Evolutionary conservation across 2,888 invertebrate species (phyloP), one percentile per base, ranked within the genome.

Genomic region (Xiphydria camelus): DNA sequence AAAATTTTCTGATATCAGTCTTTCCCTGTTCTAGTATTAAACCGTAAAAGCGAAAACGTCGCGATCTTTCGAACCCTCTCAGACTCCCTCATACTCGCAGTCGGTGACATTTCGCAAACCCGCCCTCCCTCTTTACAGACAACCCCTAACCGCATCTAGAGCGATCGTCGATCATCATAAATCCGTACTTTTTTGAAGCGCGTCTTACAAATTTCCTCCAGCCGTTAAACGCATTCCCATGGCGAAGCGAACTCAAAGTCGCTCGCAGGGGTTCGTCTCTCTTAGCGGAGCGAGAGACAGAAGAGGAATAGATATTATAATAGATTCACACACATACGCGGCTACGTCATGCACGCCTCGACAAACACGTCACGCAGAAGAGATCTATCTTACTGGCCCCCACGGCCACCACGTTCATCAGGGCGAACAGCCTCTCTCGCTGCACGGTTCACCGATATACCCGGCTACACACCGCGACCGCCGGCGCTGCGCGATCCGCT

Each of bases 351-450:
- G 47, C 48, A n/a, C n/a, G 50, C 41, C 47, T 61, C 55, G 48
- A 60, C 57, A 55, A 59, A 57, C 58, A 55, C 52, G 60, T 64
- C 62, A 64, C 62, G 64, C 50, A 52, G 51, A 41, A 41, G 51
- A 60, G 59, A 63, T 63, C 57, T 49, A 53, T 62, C 64, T 63
- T 59, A 47, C 48, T 38, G 47, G 46, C 49, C 44, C 50, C 45
- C 57, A 57, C 52, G 57, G 53, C 47, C 49, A 45, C 50, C 52
- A 42, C 60, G 60, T 63, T 62, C 62, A 61, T 64, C 63, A 62
- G 52, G 46, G 46, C 55, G 45, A 61, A 61, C 52, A 59, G 52
- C 53, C 51, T 49, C 55, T 53, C 41, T 34, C 46, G 45, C 29
- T 44, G 14, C 34, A 9, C 34, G 34, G 34, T 29, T 32, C 36